Conservation (phyloP, 2,888 invertebrate species). For the Brachyopa scutellaris region DNA sequence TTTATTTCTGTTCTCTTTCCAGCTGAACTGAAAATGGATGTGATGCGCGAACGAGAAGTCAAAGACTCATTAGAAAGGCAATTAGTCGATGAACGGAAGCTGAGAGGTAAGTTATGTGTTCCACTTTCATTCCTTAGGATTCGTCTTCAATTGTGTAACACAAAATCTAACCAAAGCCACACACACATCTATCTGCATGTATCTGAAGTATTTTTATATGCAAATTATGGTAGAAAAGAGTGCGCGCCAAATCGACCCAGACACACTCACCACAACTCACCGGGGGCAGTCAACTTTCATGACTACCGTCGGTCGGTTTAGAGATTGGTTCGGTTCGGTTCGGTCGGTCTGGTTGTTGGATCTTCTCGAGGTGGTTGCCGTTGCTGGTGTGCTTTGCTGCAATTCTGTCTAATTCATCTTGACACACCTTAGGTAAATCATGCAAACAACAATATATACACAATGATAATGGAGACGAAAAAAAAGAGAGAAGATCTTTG, state of each 20-base stretch:
- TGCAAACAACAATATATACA: constrained; percentile 59
- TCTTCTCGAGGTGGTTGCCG: constrained; percentile 17
- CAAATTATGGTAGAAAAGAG: constrained; percentile 40
- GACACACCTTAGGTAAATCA: constrained; percentile 67
- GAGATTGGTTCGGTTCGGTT: not conserved
- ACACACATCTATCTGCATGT: not conserved
- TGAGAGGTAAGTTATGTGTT: constrained; percentile 89
- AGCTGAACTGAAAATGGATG: constrained; percentile 98
- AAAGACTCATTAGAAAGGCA: constrained; percentile 97
- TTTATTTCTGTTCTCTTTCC: constrained; percentile 28
- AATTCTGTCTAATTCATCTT: constrained; percentile 65
- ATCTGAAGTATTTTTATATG: too few relatives aligned
- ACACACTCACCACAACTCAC: constrained; percentile 57
- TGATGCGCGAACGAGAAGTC: constrained; percentile 94
- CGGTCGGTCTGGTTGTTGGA: constrained; percentile 19
- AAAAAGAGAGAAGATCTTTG: constrained; percentile 11
- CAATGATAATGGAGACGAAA: constrained; percentile 6
- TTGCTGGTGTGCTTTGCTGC: constrained; percentile 41
- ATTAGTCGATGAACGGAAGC: constrained; percentile 95
- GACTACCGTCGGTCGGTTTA: constrained; percentile 46
- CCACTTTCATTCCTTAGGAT: constrained; percentile 9
- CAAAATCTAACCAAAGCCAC: not conserved
- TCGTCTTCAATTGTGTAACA: constrained; percentile 15
- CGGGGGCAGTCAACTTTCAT: constrained; percentile 55
- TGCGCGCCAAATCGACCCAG: constrained; percentile 32